Base-by-base conservation (phyloP, 2,113 vertebrate genomes). In the Pomatorhinus ruficollis region DNA sequence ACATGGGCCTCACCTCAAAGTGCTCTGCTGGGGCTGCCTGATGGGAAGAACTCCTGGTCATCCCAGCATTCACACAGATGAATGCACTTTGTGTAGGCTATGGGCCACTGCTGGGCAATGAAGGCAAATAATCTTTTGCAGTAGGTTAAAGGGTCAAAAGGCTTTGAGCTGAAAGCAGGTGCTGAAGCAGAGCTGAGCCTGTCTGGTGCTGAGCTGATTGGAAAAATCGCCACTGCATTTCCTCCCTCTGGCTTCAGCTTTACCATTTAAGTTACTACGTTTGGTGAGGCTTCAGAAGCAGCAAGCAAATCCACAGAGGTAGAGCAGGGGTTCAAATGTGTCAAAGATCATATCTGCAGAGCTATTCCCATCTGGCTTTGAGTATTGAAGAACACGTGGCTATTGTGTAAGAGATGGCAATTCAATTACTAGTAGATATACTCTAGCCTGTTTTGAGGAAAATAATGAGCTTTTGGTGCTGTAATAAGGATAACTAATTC, bases 41-140 rank as follows among this genome's bases (percentile, higher is more conserved):
- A 3, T 35, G 40, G 39, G 17, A 35, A 12, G 12, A 66, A 15
- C 18, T 39, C 22, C 64, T 68, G 37, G 3, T 49, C 37, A 30
- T 42, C 13, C 30, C 39, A 45, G 28, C 6, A 12, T 20, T 25
- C 2, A 9, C 12, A 25, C 9, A 24, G 39, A 6, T 12, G 30
- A 52, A 47, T 19, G n/a, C 1, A 2, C 1, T 4, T 14, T 23
- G 31, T 5, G 4, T 1, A 20, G 50, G 15, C 9, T 15, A 6
- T 0, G 1, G 53, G 42, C 52, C 11, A 12, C 61, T 78, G n/a
- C 52, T 71, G 35, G 30, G 5, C 9, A 35, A 5, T 37, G 50
- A 37, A 49, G 5, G 30, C 6, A 66, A 91, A 65, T 35, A 4
- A 20, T 30, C 28, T 49, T 39, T 19, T 37, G 23, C 15, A 30